Base-by-base conservation (phyloP, 1,140 invertebrate species). In the Macrostomum lignano region DNA sequence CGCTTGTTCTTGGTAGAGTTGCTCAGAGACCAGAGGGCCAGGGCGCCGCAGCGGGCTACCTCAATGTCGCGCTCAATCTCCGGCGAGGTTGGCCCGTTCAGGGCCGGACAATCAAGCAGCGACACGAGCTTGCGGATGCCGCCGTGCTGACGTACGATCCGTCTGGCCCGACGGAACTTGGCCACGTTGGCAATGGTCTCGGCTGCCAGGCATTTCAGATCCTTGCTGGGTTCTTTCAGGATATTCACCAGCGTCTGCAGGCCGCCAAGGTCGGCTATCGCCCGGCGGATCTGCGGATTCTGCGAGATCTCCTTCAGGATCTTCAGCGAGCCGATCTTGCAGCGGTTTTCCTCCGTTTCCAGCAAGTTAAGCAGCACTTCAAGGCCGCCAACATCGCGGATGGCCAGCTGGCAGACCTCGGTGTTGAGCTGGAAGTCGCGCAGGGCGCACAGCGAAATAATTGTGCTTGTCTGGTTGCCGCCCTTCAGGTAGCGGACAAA, bases 401-500 rank as follows among this genome's bases (percentile, higher is more conserved):
- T 67, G 2, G 67, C 67, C 42, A 70, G 57, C 55, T 78, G 74
- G 49, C 71, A 72, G 1, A 69, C 68, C 49, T 78, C 68, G 31
- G 66, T 66, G 0, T 65, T 66, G 13, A 88, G 58, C 49, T 84
- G 74, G 41, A 78, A 74, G 49, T 86, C 79, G 52, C 75, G 73
- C 7, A 91, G 58, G 13, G 77, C 73, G 34, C 76, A 79, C 7
- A 91, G 54, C 0, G 78, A 71, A 10, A 88, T 73, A 39, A 78
- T 71, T 0, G 81, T 88, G 1, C 78, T 78, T 1, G 79, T 86
- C 57, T 81, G 77, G 48, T 86, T 88, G 22, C 79, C 79, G 33
- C 73, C 73, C 65, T 82, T 84, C 52, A 82, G 71, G 49, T 84
- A 86, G 50, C 82, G 82, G 4, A 84, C 70, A 2, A 86, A 64